phyloP scores from a whole-genome alignment of 2,797 vertebrate genomes.

The Hydrolagus colliei region DNA sequence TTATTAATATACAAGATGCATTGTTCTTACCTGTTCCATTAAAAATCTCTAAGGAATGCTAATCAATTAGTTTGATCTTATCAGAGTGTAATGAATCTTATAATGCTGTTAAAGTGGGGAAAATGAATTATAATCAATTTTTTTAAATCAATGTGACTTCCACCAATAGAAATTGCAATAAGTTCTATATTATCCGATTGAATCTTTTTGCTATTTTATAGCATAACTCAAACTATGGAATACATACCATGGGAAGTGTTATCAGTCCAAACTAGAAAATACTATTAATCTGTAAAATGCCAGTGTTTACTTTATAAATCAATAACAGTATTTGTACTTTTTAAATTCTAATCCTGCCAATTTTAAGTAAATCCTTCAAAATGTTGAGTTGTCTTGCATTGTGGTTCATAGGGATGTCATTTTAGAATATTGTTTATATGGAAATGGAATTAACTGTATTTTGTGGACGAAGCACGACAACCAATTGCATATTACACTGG shows the following conservation, averaged over 20 bases:
- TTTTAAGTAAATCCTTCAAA: too few relatives aligned
- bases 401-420: too few relatives aligned
- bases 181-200: background rate
- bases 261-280: background rate
- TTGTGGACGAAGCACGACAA: too few relatives aligned
- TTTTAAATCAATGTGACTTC: conserved; percentile 45
- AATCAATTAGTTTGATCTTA: conserved; percentile 48
- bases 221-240: background rate
- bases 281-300: background rate
- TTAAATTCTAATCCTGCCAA: too few relatives aligned
- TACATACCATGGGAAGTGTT: too few relatives aligned
- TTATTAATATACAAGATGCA: conserved; percentile 40
- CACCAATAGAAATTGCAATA: background rate
- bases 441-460: too few relatives aligned
- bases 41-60: conserved; percentile 34
- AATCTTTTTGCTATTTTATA: background rate
- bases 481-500: too few relatives aligned
- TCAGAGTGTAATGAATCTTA: conserved; percentile 40
- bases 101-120: conserved; percentile 41
- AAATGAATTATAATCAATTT: conserved; percentile 43
- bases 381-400: too few relatives aligned
- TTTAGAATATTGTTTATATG: too few relatives aligned
- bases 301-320: background rate
- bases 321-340: background rate
- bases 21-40: conserved; percentile 34